These are phyloP conservation scores for Labrus mixtus DNA, from an alignment of 2,113 vertebrate species.

Conservation along the genomic window DNA sequence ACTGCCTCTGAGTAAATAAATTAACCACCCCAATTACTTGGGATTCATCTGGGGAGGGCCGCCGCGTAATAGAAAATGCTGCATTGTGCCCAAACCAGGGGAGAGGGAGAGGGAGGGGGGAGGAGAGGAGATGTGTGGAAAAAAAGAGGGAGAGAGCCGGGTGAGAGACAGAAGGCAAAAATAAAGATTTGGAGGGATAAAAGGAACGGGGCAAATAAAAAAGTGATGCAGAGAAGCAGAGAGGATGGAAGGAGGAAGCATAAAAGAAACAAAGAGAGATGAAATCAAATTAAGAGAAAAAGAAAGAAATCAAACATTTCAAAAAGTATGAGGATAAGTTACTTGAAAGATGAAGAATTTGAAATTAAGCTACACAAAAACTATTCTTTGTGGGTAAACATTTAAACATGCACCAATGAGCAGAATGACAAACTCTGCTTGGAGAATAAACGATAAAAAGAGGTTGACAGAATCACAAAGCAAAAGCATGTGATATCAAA, in stretches of 20 bases:
- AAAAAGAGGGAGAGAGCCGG: constrained; percentile 11
- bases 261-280: background rate
- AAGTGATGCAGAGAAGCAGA: constrained; percentile 15
- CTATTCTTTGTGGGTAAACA: background rate
- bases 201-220: constrained; percentile 50
- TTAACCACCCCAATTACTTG: constrained; percentile 99
- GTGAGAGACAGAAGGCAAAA: constrained; percentile 42
- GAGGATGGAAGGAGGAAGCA: background rate
- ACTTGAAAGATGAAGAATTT: background rate
- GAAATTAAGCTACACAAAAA: background rate
- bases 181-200: constrained; percentile 55
- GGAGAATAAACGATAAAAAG: background rate
- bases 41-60: constrained; percentile 96
- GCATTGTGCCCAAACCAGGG: constrained; percentile 78
- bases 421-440: background rate
- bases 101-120: background rate
- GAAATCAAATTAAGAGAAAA: background rate
- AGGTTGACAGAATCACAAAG: constrained; percentile 36
- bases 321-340: background rate
- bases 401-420: background rate
- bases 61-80: constrained; percentile 91
- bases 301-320: background rate
- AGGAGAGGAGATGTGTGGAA: constrained; percentile 15
- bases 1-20: constrained; percentile 99
- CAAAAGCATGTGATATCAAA: constrained; percentile 53